phyloP scores from a whole-genome alignment of 2,113 vertebrate genomes.

The Gasterosteus aculeatus region DNA sequence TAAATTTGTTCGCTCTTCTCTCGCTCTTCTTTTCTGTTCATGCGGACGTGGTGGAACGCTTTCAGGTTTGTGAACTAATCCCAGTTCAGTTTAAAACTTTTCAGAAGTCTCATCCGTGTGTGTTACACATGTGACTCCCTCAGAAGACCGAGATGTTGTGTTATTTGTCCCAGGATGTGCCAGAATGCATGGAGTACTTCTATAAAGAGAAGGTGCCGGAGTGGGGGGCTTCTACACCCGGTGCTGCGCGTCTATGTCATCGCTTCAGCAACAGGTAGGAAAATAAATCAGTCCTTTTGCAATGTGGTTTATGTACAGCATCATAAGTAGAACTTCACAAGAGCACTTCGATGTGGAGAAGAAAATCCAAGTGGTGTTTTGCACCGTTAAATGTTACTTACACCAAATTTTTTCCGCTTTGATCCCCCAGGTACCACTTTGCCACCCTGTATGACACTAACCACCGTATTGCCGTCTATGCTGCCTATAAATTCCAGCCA shows the following conservation, averaged over 20 bases:
- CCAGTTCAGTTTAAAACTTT: not conserved
- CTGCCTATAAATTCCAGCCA: constrained; percentile 76
- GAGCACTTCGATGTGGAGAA: not conserved
- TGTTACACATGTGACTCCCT: not conserved
- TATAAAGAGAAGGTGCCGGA: constrained; percentile 73
- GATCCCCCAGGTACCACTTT: constrained; percentile 72
- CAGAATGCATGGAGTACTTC: constrained; percentile 77
- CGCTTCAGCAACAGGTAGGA: constrained; percentile 71
- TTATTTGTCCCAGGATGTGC: constrained; percentile 46
- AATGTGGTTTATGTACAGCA: not conserved
- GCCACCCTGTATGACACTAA: constrained; percentile 80
- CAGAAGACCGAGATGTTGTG: not conserved
- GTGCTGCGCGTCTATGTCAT: constrained; percentile 70
- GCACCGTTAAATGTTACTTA: not conserved
- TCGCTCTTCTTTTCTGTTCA: constrained; percentile 36
- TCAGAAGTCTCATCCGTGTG: not conserved
- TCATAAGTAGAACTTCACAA: not conserved
- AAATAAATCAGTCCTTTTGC: not conserved
- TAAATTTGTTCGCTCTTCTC: constrained; percentile 33
- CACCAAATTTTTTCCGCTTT: constrained; percentile 1
- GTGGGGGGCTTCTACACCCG: constrained; percentile 54
- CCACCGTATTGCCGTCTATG: constrained; percentile 77
- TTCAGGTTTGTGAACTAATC: constrained; percentile 57
- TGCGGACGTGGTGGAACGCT: constrained; percentile 67
- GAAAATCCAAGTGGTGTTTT: no score